These are phyloP conservation scores for Agrotis ipsilon DNA, from an alignment of 2,888 invertebrate genomes.

Conservation along the genomic window DNA sequence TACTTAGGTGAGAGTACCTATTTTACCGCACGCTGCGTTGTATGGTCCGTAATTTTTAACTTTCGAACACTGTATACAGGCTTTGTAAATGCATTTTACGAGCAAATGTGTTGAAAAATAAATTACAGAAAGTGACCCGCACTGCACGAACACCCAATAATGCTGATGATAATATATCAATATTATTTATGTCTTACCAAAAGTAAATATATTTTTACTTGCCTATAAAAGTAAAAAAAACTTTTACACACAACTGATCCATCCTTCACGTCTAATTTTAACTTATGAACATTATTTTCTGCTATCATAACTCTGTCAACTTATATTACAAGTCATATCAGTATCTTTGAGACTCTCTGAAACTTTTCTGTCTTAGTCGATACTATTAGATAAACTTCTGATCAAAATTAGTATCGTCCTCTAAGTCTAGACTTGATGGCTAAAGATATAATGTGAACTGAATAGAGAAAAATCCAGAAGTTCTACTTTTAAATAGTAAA, in stretches of 20 bases:
- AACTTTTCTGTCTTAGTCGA: slow-evolving; percentile 52
- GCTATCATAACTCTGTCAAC: slow-evolving; percentile 45
- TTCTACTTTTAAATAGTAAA: neutral
- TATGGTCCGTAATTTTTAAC: too few species aligned
- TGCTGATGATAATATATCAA: too few species aligned
- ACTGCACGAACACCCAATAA: too few species aligned
- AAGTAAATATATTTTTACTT: too few species aligned
- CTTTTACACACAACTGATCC: neutral
- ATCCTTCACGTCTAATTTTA: slow-evolving; percentile 6
- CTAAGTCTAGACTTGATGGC: slow-evolving; percentile 58
- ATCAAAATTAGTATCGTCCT: slow-evolving; percentile 57
- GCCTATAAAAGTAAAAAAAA: neutral
- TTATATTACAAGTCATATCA: slow-evolving; percentile 47
- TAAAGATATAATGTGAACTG: slow-evolving; percentile 1
- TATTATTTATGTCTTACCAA: too few species aligned
- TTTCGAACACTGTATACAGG: too few species aligned
- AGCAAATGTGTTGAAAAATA: too few species aligned
- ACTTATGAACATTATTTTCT: slow-evolving; percentile 43
- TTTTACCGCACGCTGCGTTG: too few species aligned
- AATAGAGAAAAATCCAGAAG: slow-evolving; percentile 24
- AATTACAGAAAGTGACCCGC: too few species aligned
- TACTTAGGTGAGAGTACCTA: too few species aligned
- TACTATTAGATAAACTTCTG: slow-evolving; percentile 54
- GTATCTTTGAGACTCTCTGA: slow-evolving; percentile 19
- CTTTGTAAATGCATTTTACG: too few species aligned